Base-by-base conservation (phyloP, 2,888 invertebrate genomes). In the Melitaea athalia region DNA sequence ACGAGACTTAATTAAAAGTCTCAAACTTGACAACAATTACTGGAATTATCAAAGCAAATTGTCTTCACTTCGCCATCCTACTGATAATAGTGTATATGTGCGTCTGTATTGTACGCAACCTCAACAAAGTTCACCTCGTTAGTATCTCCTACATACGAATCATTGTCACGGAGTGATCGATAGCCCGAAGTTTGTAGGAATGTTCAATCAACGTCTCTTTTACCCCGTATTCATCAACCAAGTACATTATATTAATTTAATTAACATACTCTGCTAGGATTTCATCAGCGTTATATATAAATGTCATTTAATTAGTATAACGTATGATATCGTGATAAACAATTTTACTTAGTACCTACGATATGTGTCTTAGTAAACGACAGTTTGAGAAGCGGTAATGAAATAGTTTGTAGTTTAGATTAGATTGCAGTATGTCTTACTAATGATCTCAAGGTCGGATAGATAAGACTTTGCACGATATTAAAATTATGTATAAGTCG, bases 191-290 rank as follows among this genome's bases (percentile, higher is more conserved):
- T 72, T 70, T 52, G 61, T 55, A 60, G 65, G 73, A 71, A 73
- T 72, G 75, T 74, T 75, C 75, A 71, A 76, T 76, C 74, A 74
- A 70, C 57, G 74, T 74, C 70, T 64, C 67, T 73, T 71, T 66
- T 74, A 66, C 67, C 74, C 66, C 70, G 69, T 72, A 75, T 70
- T 72, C 72, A 75, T 73, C 71, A 73, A 49, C 63, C 53, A 53
- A 62, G 33, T 59, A 62, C 38, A 50, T 53, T 31, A 59, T 70
- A 73, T 68, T 73, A 70, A 70, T 69, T 72, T 65, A 72, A 68
- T 71, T 68, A 68, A 47, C 59, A 66, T 55, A 55, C 55, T 55
- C 63, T 52, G 14, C 17, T 12, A 11, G 49, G 49, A 24, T 24
- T 43, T 59, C 63, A 11, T 31, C 43, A 50, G 43, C 63, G 59